Conservation (phyloP, 1,140 invertebrate genomes). For the Marisa cornuarietis region DNA sequence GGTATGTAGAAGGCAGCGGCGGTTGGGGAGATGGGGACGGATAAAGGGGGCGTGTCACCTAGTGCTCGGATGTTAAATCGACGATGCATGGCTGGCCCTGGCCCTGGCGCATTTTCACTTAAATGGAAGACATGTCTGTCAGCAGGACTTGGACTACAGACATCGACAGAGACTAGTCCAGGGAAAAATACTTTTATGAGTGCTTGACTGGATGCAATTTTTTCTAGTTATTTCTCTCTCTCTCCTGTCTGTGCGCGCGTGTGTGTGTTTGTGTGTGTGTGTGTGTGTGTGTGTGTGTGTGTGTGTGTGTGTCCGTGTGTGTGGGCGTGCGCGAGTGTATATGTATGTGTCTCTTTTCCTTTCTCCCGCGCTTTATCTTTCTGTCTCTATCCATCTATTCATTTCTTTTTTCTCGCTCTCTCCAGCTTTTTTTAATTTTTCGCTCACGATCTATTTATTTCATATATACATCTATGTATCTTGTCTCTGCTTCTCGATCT, state of each 20-base stretch:
- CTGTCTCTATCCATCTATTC: not conserved
- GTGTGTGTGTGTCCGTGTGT: too few relatives aligned
- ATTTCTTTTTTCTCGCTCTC: not conserved
- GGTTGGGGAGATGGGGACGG: not conserved
- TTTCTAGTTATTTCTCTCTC: not conserved
- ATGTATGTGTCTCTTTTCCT: too few relatives aligned
- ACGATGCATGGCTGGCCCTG: not conserved
- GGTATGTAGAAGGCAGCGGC: too few relatives aligned
- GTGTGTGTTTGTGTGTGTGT: too few relatives aligned
- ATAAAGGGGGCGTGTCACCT: not conserved
- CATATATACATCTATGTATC: too few relatives aligned
- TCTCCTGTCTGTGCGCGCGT: not conserved
- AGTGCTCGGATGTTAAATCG: not conserved
- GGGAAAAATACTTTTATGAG: too few relatives aligned
- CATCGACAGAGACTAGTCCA: not conserved
- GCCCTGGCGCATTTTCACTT: not conserved
- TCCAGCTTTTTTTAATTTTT: not conserved
- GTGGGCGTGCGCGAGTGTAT: too few relatives aligned
- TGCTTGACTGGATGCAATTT: not conserved
- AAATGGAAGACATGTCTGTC: not conserved
- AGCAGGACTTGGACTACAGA: not conserved
- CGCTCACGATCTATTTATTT: not conserved
- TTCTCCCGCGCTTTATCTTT: not conserved
- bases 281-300: too few relatives aligned
- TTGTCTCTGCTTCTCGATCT: not conserved